These are phyloP conservation scores for Callipepla squamata DNA, from an alignment of 2,113 vertebrate genomes.

Conservation along the genomic window DNA sequence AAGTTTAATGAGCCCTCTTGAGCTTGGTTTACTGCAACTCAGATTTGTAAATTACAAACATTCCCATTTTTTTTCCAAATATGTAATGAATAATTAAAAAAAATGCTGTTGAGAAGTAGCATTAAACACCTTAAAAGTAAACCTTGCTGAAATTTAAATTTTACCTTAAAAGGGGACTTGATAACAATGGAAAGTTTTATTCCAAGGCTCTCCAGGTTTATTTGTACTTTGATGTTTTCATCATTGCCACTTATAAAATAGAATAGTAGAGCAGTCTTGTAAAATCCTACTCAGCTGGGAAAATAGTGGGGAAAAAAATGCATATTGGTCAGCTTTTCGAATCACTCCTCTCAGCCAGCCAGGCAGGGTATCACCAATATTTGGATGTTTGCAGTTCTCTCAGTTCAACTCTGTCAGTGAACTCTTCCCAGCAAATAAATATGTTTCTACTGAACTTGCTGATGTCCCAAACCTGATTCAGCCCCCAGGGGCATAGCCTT, in stretches of 20 bases:
- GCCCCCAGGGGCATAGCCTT: neutral
- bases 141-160: neutral
- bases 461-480: neutral
- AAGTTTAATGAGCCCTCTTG: neutral
- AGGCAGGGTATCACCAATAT: accelerated
- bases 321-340: neutral
- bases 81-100: neutral
- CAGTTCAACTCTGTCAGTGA: neutral
- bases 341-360: neutral
- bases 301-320: neutral
- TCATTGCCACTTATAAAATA: neutral
- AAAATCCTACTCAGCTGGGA: neutral
- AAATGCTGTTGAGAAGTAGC: neutral
- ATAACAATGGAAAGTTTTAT: neutral
- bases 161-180: neutral
- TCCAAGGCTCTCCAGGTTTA: neutral
- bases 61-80: neutral
- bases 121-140: neutral
- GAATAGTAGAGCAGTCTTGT: neutral
- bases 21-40: neutral
- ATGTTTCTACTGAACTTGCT: neutral
- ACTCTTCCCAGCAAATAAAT: neutral
- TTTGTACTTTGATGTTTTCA: neutral
- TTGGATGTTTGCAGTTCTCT: neutral
- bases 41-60: neutral